Base-by-base conservation (phyloP, 2,888 invertebrate genomes). In the Bursaphelenchus okinawaensis region DNA sequence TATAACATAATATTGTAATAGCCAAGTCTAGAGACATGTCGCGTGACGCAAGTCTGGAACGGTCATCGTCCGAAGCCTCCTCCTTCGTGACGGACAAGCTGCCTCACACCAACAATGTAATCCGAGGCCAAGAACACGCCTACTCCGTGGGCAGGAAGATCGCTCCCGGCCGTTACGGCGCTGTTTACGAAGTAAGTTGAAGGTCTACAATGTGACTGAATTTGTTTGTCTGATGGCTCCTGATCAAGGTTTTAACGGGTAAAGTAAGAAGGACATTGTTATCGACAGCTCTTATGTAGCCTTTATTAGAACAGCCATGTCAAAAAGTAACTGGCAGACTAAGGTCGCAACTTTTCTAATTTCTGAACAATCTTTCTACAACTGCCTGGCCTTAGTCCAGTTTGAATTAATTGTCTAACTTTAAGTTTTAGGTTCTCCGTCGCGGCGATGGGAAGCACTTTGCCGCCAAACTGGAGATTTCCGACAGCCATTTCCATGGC, bases 121-220 rank as follows among this genome's bases (percentile, higher is more conserved):
- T 80, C 22, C 70, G 77, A 23, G 80, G 80, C 19, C 77, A 76
- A 64, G 71, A 76, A 20, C 72, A 71, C 29, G 60, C 70, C 27
- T 80, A 80, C 57, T 75, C 79, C 7, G 75, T 80, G 12, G 80
- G 80, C 20, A 68, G 68, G 20, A 77, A 76, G 63, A 74, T 80
- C 7, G 73, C 75, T 16, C 71, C 73, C n/a, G 80, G 80, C 7
- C 66, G 74, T 55, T 78, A 73, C 58, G 80, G 80, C 52, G 80
- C 80, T 8, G 79, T 80, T 54, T 80, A 76, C 65, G 78, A 80
- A 71, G 80, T 75, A 52, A 40, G 55, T 26, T 54, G 2, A 3
- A 40, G n/a, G 16, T 16, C 40, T 40, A 12, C n/a, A n/a, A n/a
- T n/a, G n/a, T n/a, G n/a, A n/a, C n/a, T n/a, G n/a, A n/a, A n/a